A percentile compares a stretch with the other conserved stretches of the same genome.
Evolutionary conservation across 2,113 vertebrate species (phyloP).

Genomic region (Speoplatyrhinus poulsoni): DNA sequence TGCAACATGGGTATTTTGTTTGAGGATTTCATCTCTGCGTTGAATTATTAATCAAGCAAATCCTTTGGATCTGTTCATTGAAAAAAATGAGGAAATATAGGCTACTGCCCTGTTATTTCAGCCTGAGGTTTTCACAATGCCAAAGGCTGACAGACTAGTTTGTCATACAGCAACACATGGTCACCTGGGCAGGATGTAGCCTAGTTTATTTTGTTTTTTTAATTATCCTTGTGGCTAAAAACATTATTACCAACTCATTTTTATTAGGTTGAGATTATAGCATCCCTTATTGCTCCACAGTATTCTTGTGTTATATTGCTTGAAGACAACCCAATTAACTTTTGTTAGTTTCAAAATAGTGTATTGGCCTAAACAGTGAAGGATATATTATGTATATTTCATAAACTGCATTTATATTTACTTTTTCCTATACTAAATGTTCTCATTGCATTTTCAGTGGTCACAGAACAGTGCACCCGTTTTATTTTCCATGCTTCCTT

Average conservation of each 20-base stretch:
- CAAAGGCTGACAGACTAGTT: background rate
- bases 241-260: too few species aligned
- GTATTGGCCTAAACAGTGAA: too few species aligned
- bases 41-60: conserved; percentile 69
- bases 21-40: conserved; percentile 36
- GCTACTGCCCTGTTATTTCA: conserved; percentile 1
- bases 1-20: conserved; percentile 43
- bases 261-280: too few species aligned
- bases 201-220: too few species aligned
- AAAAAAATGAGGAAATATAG: conserved; percentile 11
- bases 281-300: too few species aligned
- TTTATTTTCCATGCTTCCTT: conserved; percentile 71
- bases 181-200: background rate
- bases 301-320: too few species aligned
- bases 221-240: too few species aligned
- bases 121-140: conserved; percentile 3
- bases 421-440: too few species aligned
- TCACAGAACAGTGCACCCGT: conserved; percentile 48
- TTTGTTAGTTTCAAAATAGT: too few species aligned
- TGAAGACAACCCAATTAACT: too few species aligned
- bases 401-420: too few species aligned
- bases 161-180: background rate
- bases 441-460: background rate
- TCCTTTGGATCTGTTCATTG: conserved; percentile 50
- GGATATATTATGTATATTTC: too few species aligned